These are phyloP conservation scores for Suricata suricatta DNA, from an alignment of 2,113 vertebrate genomes.

Conservation along the genomic window DNA sequence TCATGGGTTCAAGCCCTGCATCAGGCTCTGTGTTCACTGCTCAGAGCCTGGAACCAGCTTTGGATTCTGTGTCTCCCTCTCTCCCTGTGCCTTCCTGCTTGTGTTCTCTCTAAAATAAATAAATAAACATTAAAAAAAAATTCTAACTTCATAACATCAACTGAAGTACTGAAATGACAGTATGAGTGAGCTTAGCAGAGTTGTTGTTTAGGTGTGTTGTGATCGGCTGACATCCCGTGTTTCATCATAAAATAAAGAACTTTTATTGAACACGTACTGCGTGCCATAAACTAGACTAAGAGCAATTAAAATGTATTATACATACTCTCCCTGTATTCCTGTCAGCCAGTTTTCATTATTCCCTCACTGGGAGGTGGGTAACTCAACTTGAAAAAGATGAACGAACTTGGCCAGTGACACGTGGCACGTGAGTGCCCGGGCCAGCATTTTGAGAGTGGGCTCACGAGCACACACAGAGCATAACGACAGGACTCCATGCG, in stretches of 20 bases:
- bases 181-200: background rate
- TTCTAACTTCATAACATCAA: background rate
- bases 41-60: no score
- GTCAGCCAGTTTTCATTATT: background rate
- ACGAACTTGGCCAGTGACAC: background rate
- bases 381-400: background rate
- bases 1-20: no score
- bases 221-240: background rate
- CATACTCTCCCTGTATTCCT: background rate
- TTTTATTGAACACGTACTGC: background rate
- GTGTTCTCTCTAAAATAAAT: no score
- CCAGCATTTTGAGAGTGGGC: background rate
- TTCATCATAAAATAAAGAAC: background rate
- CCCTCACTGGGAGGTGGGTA: background rate
- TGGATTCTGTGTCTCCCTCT: no score
- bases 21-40: no score
- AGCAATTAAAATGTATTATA: background rate
- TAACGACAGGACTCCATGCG: background rate
- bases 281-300: rapidly evolving
- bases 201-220: background rate
- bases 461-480: background rate
- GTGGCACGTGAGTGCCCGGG: background rate
- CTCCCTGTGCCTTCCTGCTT: no score
- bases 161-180: background rate
- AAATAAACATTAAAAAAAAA: no score